phyloP scores from a whole-genome alignment of 2,888 invertebrate species.

The Caenorhabditis sp. region DNA sequence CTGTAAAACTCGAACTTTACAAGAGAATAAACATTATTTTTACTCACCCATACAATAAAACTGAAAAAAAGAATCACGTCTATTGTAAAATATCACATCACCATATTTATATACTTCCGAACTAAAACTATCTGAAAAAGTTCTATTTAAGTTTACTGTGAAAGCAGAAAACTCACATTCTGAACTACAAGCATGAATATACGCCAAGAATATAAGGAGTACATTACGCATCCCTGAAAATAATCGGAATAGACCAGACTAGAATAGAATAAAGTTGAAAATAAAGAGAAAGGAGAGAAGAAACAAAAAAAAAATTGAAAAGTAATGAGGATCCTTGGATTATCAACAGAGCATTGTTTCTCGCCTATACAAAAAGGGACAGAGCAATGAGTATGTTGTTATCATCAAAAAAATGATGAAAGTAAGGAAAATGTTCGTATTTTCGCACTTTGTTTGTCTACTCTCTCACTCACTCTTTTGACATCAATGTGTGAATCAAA shows the following conservation, averaged over 20 bases:
- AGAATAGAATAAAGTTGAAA: not conserved
- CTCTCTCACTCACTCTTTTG: not conserved
- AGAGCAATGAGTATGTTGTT: not conserved
- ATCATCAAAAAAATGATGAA: not conserved
- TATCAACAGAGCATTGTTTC: not conserved
- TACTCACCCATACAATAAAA: not conserved
- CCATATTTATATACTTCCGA: conserved; percentile 32
- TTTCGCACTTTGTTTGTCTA: not conserved
- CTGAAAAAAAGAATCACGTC: not conserved
- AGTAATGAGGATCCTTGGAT: not conserved
- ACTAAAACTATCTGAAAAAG: conserved; percentile 26
- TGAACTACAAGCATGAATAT: not conserved
- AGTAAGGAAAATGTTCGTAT: not conserved
- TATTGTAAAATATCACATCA: conserved; percentile 12
- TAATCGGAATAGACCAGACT: not conserved
- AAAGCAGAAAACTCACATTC: not conserved
- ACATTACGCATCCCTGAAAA: not conserved
- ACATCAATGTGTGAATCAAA: not conserved
- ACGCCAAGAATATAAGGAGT: not conserved
- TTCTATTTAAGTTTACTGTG: not conserved
- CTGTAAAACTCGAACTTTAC: conserved; percentile 10
- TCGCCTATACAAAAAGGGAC: not conserved
- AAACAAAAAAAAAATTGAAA: not conserved
- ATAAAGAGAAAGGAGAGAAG: not conserved
- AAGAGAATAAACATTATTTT: not conserved